These are phyloP conservation scores for Tyria jacobaeae DNA, from an alignment of 2,888 invertebrate species.

Conservation along the genomic window DNA sequence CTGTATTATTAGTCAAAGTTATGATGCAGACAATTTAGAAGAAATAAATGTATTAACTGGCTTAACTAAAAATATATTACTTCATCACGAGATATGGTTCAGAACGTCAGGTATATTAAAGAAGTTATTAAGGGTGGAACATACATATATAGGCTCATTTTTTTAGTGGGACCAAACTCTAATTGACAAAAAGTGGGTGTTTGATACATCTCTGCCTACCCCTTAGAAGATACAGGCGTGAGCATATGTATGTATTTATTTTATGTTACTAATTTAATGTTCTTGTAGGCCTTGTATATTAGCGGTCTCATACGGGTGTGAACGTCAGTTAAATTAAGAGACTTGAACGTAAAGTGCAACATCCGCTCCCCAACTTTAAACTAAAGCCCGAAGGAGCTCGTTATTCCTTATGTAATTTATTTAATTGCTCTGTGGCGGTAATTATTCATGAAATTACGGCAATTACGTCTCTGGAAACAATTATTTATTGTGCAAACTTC, in stretches of 20 bases:
- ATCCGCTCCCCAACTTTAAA: constrained; percentile 81
- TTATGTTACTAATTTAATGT: neutral
- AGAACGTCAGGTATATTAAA: too few species aligned
- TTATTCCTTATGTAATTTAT: constrained; percentile 85
- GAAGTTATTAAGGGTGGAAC: too few species aligned
- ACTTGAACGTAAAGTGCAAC: constrained; percentile 66
- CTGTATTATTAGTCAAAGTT: too few species aligned
- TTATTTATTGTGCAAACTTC: constrained; percentile 86
- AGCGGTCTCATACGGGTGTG: neutral
- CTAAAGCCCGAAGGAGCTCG: constrained; percentile 83
- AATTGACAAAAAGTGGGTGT: too few species aligned
- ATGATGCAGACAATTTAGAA: too few species aligned
- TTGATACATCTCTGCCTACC: too few species aligned
- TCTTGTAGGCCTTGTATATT: neutral
- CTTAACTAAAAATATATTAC: too few species aligned
- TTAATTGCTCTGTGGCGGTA: constrained; percentile 86
- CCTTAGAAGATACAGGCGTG: neutral
- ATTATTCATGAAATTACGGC: constrained; percentile 87
- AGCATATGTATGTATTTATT: neutral
- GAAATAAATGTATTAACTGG: too few species aligned
- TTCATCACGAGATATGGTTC: too few species aligned
- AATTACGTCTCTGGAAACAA: constrained; percentile 85
- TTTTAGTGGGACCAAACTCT: too few species aligned
- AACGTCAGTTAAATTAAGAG: constrained; percentile 47
- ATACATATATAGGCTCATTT: too few species aligned